Percentiles rank a stretch among this genome's conserved stretches.
phyloP scores from a whole-genome alignment of 2,797 vertebrate genomes.

The Harpagifer antarcticus region DNA sequence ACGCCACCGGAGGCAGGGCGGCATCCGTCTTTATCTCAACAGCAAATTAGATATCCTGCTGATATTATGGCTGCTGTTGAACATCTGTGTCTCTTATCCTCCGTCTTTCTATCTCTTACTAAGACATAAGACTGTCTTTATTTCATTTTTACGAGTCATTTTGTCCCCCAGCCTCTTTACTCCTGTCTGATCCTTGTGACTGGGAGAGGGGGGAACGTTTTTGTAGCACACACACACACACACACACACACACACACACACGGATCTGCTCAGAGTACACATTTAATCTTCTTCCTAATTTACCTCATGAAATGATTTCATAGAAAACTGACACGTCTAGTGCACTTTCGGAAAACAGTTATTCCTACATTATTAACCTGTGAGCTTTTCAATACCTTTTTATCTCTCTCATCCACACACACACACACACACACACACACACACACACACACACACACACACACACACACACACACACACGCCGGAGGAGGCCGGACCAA shows the following conservation, averaged over 20 bases:
- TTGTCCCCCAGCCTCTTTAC: constrained; percentile 22
- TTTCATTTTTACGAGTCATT: constrained; percentile 35
- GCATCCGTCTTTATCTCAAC: constrained; percentile 51
- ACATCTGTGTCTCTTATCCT: too few relatives aligned
- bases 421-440: too few relatives aligned
- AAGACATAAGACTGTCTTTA: too few relatives aligned
- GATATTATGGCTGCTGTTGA: too few relatives aligned
- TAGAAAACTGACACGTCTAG: neutral
- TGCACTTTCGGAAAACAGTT: constrained; percentile 7
- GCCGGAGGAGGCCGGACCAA: too few relatives aligned
- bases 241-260: neutral
- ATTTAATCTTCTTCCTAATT: constrained; percentile 18
- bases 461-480: too few relatives aligned
- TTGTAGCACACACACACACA: neutral
- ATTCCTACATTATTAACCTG: constrained; percentile 15
- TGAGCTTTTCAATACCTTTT: neutral
- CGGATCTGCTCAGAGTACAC: neutral
- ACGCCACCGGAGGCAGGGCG: constrained; percentile 15
- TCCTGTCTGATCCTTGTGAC: neutral
- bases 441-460: too few relatives aligned
- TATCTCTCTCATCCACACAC: neutral
- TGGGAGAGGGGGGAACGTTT: constrained; percentile 1
- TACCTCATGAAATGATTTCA: constrained; percentile 4
- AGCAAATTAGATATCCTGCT: constrained; percentile 58
- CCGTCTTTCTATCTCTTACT: too few relatives aligned